Percentiles rank a stretch among this genome's conserved stretches.
phyloP scores from a whole-genome alignment of 2,888 invertebrate genomes.

The Heliconius erato region DNA sequence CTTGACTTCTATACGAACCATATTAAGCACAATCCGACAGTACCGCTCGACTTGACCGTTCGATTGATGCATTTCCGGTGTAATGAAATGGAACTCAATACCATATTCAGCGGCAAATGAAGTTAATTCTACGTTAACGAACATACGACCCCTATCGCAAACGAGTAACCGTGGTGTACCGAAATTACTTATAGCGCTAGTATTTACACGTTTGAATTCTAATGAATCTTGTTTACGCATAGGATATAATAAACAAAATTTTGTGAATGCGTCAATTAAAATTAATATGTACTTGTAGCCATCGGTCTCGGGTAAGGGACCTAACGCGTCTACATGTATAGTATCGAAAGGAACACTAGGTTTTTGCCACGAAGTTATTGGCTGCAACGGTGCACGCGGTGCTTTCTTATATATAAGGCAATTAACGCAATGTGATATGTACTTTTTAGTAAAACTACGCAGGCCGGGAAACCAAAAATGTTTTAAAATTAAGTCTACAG shows the following conservation, averaged over 20 bases:
- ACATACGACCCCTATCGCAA: slow-evolving; percentile 36
- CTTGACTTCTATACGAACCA: slow-evolving; percentile 40
- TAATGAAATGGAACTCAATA: slow-evolving; percentile 44
- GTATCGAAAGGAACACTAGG: slow-evolving; percentile 13
- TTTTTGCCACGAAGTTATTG: slow-evolving; percentile 24
- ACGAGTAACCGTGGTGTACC: neutral
- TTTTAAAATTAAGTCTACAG: neutral
- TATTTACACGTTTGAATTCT: neutral
- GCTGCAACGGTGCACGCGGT: slow-evolving; percentile 40
- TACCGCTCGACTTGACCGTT: slow-evolving; percentile 49
- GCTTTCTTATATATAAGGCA: slow-evolving; percentile 47
- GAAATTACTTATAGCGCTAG: no score
- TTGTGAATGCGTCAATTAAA: slow-evolving; percentile 41
- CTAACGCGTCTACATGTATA: slow-evolving; percentile 30
- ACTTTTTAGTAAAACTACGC: slow-evolving; percentile 26
- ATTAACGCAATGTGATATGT: slow-evolving; percentile 26
- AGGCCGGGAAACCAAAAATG: slow-evolving; percentile 8
- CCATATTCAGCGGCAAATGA: slow-evolving; percentile 33
- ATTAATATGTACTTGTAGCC: slow-evolving; percentile 38
- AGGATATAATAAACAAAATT: slow-evolving; percentile 43
- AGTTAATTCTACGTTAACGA: neutral
- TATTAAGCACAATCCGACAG: slow-evolving; percentile 41
- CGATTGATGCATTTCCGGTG: slow-evolving; percentile 45
- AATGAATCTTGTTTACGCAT: slow-evolving; percentile 51
- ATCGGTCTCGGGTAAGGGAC: slow-evolving; percentile 29